Percentiles rank a stretch among this genome's conserved stretches.
phyloP scores from a whole-genome alignment of 2,113 vertebrate species.

The Archilochus colubris region DNA sequence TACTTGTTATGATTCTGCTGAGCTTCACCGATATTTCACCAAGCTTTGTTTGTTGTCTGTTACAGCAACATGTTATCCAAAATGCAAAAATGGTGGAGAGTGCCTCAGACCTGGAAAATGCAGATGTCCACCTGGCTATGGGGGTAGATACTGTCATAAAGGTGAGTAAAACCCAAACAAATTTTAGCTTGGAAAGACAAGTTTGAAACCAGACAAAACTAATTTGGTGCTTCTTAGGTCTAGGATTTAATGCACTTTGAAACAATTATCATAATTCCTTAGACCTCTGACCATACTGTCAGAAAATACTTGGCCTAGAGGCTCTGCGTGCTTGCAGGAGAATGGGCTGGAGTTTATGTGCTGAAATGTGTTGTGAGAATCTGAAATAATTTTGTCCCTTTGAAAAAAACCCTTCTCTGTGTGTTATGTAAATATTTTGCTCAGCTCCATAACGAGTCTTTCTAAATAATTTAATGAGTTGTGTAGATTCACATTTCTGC shows the following conservation, averaged over 20 bases:
- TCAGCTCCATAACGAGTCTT: neutral
- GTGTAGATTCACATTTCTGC: neutral
- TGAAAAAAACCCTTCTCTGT: neutral
- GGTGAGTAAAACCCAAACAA: slow-evolving; percentile 64
- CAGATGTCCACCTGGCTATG: slow-evolving; percentile 82
- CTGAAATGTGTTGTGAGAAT: neutral
- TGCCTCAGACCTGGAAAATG: slow-evolving; percentile 88
- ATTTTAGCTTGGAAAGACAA: neutral
- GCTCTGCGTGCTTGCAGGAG: neutral
- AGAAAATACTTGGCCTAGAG: neutral
- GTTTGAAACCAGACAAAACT: neutral
- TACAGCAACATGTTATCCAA: slow-evolving; percentile 80
- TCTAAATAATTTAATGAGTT: neutral
- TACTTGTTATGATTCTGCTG: neutral
- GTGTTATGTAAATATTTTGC: neutral
- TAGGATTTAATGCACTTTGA: neutral
- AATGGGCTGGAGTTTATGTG: neutral
- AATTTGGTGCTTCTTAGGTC: neutral
- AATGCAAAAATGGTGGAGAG: slow-evolving; percentile 87
- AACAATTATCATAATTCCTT: neutral
- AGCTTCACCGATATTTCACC: neutral
- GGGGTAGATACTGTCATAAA: slow-evolving; percentile 87
- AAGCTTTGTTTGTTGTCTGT: neutral
- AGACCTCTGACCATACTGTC: neutral
- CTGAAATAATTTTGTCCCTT: neutral